Conservation (phyloP, 2,113 vertebrate species). For the Daubentonia madagascariensis region DNA sequence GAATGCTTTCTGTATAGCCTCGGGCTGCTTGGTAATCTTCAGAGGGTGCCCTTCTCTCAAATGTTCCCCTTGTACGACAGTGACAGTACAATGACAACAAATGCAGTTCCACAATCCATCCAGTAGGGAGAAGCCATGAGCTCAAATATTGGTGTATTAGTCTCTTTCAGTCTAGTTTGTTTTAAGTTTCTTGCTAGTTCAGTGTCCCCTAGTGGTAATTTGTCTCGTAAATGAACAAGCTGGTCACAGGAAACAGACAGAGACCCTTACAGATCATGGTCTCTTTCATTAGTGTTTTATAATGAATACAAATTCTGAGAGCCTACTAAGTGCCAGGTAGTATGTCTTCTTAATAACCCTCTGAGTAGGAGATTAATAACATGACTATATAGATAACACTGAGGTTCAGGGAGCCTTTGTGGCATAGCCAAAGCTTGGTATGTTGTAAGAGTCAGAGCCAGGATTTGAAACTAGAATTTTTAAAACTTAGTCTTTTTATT, state of each 20-base stretch:
- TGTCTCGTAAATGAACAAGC: neutral
- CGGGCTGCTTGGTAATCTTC: neutral
- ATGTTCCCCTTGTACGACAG: neutral
- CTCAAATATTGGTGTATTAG: neutral
- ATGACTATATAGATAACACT: neutral
- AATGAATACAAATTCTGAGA: neutral
- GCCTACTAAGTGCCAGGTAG: neutral
- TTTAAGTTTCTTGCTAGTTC: constrained; percentile 63
- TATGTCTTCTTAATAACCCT: neutral
- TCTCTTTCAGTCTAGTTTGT: neutral
- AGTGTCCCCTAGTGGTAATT: constrained; percentile 81
- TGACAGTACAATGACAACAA: neutral
- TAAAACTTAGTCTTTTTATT: neutral
- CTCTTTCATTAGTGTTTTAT: neutral
- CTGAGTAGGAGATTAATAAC: neutral
- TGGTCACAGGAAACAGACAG: neutral
- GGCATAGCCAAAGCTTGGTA: neutral
- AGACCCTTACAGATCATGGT: neutral
- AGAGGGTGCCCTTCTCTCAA: neutral
- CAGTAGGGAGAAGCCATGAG: neutral
- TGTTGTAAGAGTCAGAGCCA: neutral
- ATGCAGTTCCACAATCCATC: neutral
- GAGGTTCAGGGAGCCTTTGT: neutral
- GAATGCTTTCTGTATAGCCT: neutral
- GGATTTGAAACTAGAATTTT: neutral